These are phyloP conservation scores for Phoxinus phoxinus DNA, from an alignment of 2,113 vertebrate species.

Conservation along the genomic window DNA sequence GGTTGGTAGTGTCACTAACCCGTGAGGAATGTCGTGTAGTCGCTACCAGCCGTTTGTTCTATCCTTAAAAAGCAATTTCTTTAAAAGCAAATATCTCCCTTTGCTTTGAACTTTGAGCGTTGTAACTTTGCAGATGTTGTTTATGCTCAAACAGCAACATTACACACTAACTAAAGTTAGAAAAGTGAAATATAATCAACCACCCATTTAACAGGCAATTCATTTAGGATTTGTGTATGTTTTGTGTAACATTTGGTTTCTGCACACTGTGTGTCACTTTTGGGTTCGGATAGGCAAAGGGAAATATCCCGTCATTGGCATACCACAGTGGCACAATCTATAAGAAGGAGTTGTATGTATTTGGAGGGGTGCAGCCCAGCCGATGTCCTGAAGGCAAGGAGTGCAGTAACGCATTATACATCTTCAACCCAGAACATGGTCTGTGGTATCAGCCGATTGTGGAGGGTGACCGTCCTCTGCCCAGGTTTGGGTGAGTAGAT, in stretches of 20 bases:
- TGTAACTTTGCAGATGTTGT: no score
- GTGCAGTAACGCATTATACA: conserved; percentile 84
- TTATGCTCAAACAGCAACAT: no score
- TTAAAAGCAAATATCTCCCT: no score
- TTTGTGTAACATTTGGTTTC: neutral
- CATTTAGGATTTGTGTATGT: neutral
- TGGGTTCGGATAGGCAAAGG: conserved; percentile 76
- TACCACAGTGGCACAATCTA: conserved; percentile 86
- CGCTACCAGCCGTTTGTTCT: no score
- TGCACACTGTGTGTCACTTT: neutral
- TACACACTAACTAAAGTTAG: no score
- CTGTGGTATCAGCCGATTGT: conserved; percentile 92
- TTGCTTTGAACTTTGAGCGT: no score
- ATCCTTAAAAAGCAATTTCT: no score
- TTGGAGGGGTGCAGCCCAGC: conserved; percentile 80
- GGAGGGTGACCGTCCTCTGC: conserved; percentile 84
- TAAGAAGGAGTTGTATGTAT: conserved; percentile 86
- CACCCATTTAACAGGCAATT: no score
- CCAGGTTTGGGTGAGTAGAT: conserved; percentile 84
- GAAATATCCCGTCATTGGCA: conserved; percentile 79
- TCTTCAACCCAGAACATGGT: conserved; percentile 88
- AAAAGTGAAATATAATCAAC: no score
- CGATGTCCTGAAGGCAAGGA: conserved; percentile 63
- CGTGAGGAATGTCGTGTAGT: no score
- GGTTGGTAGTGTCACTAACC: no score